Evolutionary conservation across 1,140 invertebrate genomes (phyloP).

Genomic region (Pogonomyrmex californicus): DNA sequence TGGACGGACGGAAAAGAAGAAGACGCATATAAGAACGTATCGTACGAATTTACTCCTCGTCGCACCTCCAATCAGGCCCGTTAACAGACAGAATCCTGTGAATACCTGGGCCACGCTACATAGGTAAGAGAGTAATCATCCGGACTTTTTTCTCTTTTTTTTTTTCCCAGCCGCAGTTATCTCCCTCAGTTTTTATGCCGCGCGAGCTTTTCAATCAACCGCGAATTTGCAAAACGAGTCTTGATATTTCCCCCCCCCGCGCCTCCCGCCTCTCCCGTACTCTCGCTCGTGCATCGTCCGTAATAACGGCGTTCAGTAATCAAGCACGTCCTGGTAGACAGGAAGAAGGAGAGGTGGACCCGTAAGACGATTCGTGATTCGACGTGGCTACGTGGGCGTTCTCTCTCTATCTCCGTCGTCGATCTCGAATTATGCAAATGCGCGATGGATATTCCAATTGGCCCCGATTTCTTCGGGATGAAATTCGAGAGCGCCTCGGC

Average conservation of each 20-base stretch:
- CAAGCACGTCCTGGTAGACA: slow-evolving; percentile 76
- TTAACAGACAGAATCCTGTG: slow-evolving; percentile 30
- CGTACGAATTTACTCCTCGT: slow-evolving; percentile 54
- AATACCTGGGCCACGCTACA: slow-evolving; percentile 2
- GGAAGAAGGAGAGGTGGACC: slow-evolving; percentile 54
- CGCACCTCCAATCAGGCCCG: slow-evolving; percentile 14
- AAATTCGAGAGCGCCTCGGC: slow-evolving; percentile 52
- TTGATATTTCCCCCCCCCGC: slow-evolving; percentile 7
- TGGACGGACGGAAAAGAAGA: background rate
- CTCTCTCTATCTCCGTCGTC: slow-evolving; percentile 69
- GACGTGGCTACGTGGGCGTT: slow-evolving; percentile 77
- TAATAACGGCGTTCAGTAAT: slow-evolving; percentile 84
- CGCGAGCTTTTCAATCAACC: slow-evolving; percentile 81
- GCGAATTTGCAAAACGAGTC: slow-evolving; percentile 82
- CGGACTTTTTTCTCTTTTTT: background rate
- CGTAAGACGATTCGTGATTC: slow-evolving; percentile 58
- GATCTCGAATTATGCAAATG: slow-evolving; percentile 74
- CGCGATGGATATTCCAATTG: slow-evolving; percentile 65
- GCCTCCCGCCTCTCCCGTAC: slow-evolving; percentile 1
- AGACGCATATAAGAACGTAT: background rate
- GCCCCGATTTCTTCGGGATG: slow-evolving; percentile 48
- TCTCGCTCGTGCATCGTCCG: slow-evolving; percentile 22
- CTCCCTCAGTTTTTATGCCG: slow-evolving; percentile 33
- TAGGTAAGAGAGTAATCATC: slow-evolving; percentile 58
- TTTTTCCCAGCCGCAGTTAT: slow-evolving; percentile 15